A percentile compares a stretch with the other conserved stretches of the same genome.
phyloP scores from a whole-genome alignment of 2,888 invertebrate species.

The Coremacera marginata region DNA sequence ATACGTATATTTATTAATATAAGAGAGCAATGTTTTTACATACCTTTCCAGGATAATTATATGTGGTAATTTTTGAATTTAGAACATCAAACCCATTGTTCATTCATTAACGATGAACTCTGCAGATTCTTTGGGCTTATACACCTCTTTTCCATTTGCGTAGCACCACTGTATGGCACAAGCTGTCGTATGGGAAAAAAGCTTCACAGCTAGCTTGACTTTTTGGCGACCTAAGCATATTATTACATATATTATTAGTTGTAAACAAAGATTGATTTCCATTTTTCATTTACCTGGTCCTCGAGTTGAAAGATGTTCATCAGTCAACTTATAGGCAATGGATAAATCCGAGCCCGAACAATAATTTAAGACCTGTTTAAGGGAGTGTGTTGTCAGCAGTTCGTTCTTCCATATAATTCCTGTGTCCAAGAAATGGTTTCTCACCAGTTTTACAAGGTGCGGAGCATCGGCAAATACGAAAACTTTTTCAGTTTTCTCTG shows the following conservation, averaged over 20 bases:
- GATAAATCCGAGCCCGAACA: neutral
- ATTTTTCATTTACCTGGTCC: neutral
- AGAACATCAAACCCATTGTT: neutral
- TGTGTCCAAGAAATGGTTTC: too few species aligned
- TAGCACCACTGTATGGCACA: neutral
- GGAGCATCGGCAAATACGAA: too few species aligned
- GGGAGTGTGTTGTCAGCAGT: neutral
- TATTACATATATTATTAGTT: too few species aligned
- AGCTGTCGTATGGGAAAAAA: neutral
- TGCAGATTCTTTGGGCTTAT: neutral
- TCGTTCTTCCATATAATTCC: too few species aligned
- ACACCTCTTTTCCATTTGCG: neutral
- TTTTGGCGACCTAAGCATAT: neutral
- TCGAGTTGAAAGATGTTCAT: slow-evolving; percentile 13
- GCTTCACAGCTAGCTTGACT: neutral
- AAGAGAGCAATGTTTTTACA: too few species aligned
- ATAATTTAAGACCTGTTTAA: neutral
- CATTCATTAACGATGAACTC: neutral
- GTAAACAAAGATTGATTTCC: too few species aligned
- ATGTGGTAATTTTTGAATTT: neutral
- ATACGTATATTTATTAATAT: too few species aligned
- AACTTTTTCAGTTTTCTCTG: neutral
- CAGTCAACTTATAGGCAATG: neutral
- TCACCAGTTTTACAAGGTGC: too few species aligned
- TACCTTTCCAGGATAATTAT: too few species aligned